Conservation (phyloP, 2,888 invertebrate genomes). For the Cephalotes varians region DNA sequence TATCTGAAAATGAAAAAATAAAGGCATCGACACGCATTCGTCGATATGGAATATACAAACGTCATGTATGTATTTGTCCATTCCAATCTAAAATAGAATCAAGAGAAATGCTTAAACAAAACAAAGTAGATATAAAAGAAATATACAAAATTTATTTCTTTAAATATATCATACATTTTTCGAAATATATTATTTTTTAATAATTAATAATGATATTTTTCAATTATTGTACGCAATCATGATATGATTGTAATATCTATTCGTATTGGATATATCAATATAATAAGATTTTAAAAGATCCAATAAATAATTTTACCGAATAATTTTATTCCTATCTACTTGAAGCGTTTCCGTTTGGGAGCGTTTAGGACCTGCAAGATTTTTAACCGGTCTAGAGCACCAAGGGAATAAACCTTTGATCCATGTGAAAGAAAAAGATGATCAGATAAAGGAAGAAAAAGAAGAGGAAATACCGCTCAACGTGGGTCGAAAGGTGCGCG, state of each 20-base stretch:
- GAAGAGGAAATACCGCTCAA: constrained; percentile 32
- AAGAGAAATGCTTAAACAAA: background rate
- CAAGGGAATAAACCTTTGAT: constrained; percentile 41
- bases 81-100: background rate
- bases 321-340: background rate
- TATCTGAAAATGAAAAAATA: constrained; percentile 3
- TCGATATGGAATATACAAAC: background rate
- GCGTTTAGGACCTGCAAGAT: constrained; percentile 29
- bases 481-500: constrained; percentile 17
- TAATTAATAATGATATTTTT: background rate
- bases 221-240: background rate
- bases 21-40: constrained; percentile 20
- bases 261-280: background rate
- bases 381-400: constrained; percentile 39
- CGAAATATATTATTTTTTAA: background rate
- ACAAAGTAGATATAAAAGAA: background rate
- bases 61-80: background rate
- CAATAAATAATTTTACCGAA: constrained; percentile 20
- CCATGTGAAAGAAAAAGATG: constrained; percentile 24
- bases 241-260: background rate
- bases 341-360: constrained; percentile 8
- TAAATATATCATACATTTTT: background rate
- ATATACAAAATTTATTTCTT: background rate
- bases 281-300: background rate
- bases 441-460: constrained; percentile 5